A percentile compares a stretch with the other conserved stretches of the same genome.
Evolutionary conservation across 1,140 invertebrate species (phyloP).

Genomic region (Scylla paramamosain): DNA sequence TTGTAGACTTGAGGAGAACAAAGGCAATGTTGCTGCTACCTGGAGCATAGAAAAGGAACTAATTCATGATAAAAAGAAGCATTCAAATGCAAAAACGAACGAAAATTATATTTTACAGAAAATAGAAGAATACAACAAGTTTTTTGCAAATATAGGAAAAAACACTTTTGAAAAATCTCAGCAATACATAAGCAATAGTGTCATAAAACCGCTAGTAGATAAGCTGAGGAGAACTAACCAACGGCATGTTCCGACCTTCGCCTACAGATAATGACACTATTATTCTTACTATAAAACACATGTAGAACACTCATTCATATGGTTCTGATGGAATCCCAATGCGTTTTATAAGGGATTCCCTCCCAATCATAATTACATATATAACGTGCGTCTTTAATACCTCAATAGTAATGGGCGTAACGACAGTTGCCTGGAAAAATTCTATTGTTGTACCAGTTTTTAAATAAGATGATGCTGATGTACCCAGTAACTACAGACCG

Average conservation of each 20-base stretch:
- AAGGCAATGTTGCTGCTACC: conserved; percentile 13
- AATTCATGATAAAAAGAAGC: not conserved
- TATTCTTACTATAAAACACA: not conserved
- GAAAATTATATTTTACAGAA: not conserved
- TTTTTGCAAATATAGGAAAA: not conserved
- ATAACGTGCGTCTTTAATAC: not conserved
- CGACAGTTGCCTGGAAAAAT: not conserved
- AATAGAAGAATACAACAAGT: not conserved
- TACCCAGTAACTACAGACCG: not conserved
- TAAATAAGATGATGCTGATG: not conserved
- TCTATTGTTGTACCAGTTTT: not conserved
- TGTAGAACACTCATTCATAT: not conserved
- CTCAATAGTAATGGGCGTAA: not conserved
- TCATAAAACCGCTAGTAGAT: not conserved
- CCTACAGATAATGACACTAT: not conserved
- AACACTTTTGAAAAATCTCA: not conserved
- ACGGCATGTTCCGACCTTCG: not conserved
- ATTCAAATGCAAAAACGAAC: not conserved
- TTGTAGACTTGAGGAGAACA: not conserved
- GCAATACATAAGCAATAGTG: not conserved
- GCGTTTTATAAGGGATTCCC: not conserved
- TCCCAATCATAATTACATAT: not conserved
- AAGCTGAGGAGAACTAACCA: no score
- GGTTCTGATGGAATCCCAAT: not conserved
- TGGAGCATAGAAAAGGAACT: not conserved